These are phyloP conservation scores for Zaprionus gabonicus DNA, from an alignment of 1,140 invertebrate species.

Conservation along the genomic window DNA sequence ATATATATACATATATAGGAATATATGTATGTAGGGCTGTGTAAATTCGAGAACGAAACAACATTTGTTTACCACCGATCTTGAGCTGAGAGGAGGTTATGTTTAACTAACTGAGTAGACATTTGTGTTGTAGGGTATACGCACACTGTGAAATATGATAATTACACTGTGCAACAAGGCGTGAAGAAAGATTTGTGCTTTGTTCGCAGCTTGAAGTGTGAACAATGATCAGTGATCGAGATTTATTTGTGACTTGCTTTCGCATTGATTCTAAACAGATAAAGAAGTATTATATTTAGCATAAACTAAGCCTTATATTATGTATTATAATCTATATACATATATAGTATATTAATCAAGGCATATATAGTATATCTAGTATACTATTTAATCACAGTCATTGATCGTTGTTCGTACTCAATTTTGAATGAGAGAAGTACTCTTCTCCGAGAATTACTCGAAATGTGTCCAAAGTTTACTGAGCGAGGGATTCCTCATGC, in stretches of 20 bases:
- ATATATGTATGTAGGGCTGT: background rate
- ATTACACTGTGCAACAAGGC: constrained; percentile 18
- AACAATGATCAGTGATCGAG: background rate
- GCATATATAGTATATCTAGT: too few species aligned
- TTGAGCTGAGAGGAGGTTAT: background rate
- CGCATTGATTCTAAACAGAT: too few species aligned
- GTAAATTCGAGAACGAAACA: background rate
- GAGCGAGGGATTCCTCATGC: background rate
- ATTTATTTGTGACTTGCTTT: too few species aligned
- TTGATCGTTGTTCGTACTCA: too few species aligned
- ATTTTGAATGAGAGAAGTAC: too few species aligned
- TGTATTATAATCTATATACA: too few species aligned
- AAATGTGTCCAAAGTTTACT: background rate
- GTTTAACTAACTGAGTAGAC: background rate
- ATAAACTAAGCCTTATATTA: too few species aligned
- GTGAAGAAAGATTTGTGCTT: background rate
- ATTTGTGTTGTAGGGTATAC: background rate
- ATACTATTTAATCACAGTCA: too few species aligned
- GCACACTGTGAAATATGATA: constrained; percentile 6
- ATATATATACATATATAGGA: background rate
- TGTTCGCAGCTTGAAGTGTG: background rate
- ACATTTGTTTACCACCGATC: background rate
- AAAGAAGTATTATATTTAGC: too few species aligned
- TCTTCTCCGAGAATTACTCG: too few species aligned
- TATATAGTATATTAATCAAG: too few species aligned